A percentile compares a stretch with the other conserved stretches of the same genome.
phyloP scores from a whole-genome alignment of 2,888 invertebrate species.

The Spicauda simplicius region DNA sequence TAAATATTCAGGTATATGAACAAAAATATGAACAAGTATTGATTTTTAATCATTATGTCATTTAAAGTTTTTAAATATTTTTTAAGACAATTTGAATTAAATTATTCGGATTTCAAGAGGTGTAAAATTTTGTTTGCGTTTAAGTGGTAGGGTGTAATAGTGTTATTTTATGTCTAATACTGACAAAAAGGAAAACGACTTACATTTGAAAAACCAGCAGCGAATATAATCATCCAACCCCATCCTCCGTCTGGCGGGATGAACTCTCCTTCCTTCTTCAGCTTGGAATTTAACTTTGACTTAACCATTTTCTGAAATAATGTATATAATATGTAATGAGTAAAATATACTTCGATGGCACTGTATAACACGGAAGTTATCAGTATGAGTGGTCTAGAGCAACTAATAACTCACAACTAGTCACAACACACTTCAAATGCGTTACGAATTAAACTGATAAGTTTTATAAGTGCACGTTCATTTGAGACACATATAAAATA shows the following conservation, averaged over 20 bases:
- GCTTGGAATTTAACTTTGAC: slow-evolving; percentile 55
- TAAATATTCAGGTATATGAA: too few relatives aligned
- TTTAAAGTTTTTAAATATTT: too few relatives aligned
- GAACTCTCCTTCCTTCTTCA: slow-evolving; percentile 83
- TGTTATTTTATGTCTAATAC: too few relatives aligned
- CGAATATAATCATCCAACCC: slow-evolving; percentile 90
- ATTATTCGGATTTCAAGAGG: too few relatives aligned
- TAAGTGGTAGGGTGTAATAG: too few relatives aligned
- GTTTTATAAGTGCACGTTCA: slow-evolving; percentile 41
- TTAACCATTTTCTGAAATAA: slow-evolving; percentile 57
- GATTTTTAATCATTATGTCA: too few relatives aligned
- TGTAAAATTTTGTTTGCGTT: too few relatives aligned
- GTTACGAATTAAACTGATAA: slow-evolving; percentile 56
- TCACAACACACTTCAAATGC: slow-evolving; percentile 41
- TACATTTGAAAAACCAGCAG: slow-evolving; percentile 90
- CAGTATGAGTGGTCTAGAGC: slow-evolving; percentile 13
- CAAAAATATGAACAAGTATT: too few relatives aligned
- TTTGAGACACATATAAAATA: slow-evolving; percentile 30
- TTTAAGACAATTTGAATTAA: too few relatives aligned
- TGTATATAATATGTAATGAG: neutral
- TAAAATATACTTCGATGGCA: neutral
- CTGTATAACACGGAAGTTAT: slow-evolving; percentile 15
- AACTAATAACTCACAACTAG: slow-evolving; percentile 32
- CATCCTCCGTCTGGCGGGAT: slow-evolving; percentile 91
- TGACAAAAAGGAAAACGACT: too few relatives aligned